Base-by-base conservation (phyloP, 1,140 invertebrate genomes). In the Pseudomyrmex cubaensis region DNA sequence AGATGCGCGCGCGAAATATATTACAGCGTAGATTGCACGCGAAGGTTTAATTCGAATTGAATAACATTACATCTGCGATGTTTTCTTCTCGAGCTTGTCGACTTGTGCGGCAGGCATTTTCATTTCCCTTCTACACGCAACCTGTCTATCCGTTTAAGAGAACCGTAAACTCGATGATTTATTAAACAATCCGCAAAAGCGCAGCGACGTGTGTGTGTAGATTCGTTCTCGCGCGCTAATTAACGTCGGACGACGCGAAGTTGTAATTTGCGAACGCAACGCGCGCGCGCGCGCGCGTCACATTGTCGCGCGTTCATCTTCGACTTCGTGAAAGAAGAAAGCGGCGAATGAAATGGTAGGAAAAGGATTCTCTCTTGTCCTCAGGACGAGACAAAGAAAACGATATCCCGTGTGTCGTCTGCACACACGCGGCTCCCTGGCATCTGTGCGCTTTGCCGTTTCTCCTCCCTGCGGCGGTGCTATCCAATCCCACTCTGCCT, bases 401-500 rank as follows among this genome's bases (percentile, higher is more conserved):
- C 85, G 87, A 85, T 89, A 83, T 67, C 82, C 62, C 54, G 62
- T 75, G 72, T 66, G 69, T 75, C 78, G 50, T 15, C 52, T 50
- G 64, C 48, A 57, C 59, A 83, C 64, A 83, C 61, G 46, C 66
- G 69, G 35, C 52, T 35, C 35, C 35, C 35, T 7, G 35, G 56
- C 22, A 63, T 15, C 12, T 67, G 50, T 46, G 15, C 50, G 15
- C 35, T 61, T 46, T 50, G 17, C 9, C 17, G 22, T 59, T 66
- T 70, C 52, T 12, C 15, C 54, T 17, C 20, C 54, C 22, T 56
- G 67, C 22, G 80, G 61, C 66, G 46, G 10, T 57, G 54, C 75
- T 87, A 87, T 91, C 88, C 87, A 90, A 90, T 90, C 78, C 85
- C 80, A 87, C 90, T 91, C 73, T 82, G 50, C 61, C 85, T 89